Evolutionary conservation across 2,113 vertebrate genomes (phyloP).

Genomic region (Lonchura striata): DNA sequence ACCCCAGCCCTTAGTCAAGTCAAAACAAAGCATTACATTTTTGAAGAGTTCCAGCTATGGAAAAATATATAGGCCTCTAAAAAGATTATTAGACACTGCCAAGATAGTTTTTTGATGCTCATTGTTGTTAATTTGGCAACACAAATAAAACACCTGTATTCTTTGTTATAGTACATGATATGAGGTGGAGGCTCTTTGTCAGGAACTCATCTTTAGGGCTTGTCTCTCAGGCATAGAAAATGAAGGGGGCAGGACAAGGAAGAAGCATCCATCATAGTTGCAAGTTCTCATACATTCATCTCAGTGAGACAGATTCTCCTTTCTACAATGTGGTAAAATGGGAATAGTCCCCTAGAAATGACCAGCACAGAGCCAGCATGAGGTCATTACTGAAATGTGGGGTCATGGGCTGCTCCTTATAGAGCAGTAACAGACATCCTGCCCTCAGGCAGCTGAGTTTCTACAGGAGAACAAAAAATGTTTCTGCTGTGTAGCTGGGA

Average conservation of each 20-base stretch:
- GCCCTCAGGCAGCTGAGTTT: not conserved
- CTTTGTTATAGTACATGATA: not conserved
- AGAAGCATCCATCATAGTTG: not conserved
- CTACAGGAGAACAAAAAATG: not conserved
- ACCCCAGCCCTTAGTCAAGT: conserved; percentile 50
- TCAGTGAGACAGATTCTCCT: not conserved
- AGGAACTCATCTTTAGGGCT: not conserved
- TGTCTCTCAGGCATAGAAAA: not conserved
- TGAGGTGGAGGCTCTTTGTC: not conserved
- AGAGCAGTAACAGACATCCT: not conserved
- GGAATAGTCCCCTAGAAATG: not conserved
- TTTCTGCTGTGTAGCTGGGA: not conserved
- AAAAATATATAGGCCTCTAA: conserved; percentile 8
- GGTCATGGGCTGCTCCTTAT: not conserved
- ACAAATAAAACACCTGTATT: not conserved
- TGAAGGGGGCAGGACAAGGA: not conserved
- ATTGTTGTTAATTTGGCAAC: conserved; percentile 21
- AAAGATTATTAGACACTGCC: conserved; percentile 19
- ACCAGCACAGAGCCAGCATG: not conserved
- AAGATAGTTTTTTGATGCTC: not conserved
- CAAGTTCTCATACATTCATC: not conserved
- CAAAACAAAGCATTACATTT: conserved; percentile 57
- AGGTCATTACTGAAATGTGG: not conserved
- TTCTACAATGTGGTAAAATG: not conserved
- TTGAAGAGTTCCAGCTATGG: conserved; percentile 9